Base-by-base conservation (phyloP, 2,888 invertebrate species). In the Physocephala rufipes region DNA sequence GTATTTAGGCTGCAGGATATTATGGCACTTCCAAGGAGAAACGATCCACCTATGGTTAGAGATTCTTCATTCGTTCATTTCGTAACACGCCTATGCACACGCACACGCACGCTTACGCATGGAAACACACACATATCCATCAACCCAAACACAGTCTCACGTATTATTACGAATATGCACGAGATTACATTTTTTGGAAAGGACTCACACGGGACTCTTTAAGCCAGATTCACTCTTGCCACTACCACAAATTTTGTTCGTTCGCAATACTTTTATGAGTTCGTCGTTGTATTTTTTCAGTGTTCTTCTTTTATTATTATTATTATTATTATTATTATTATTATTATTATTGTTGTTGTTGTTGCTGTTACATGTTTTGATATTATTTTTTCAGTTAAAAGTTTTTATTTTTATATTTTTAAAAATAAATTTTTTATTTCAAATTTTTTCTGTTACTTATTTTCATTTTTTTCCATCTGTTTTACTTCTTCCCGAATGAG, bases 251-350 rank as follows among this genome's bases (percentile, higher is more conserved):
- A 58, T 61, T n/a, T n/a, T n/a, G n/a, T n/a, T n/a, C n/a, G 71
- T 47, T 71, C 64, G 71, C 65, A 71, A 73, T 73, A 71, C 71
- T 73, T 73, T 73, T 73, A 68, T 67, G 68, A 71, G 68, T 16
- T 65, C 62, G 66, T 63, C 58, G 47, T 67, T 62, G 66, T 66
- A 55, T 63, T 66, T 51, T 66, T 62, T 9, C 45, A 43, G 26
- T 26, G 19, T 47, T 67, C 24, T 21, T 55, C 55, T 26, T 55
- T 19, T 4, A 5, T 45, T 55, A 55, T 26, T 24, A 47, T 45
- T n/a, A n/a, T n/a, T n/a, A n/a, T n/a, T n/a, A n/a, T n/a, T n/a
- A n/a, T n/a, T n/a, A n/a, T n/a, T n/a, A n/a, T n/a, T n/a, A n/a
- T n/a, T n/a, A n/a, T n/a, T n/a, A n/a, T n/a, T n/a, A n/a, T n/a